A percentile compares a stretch with the other conserved stretches of the same genome.
These are phyloP conservation scores for Zeus faber DNA, from an alignment of 2,113 vertebrate genomes.

Conservation along the genomic window DNA sequence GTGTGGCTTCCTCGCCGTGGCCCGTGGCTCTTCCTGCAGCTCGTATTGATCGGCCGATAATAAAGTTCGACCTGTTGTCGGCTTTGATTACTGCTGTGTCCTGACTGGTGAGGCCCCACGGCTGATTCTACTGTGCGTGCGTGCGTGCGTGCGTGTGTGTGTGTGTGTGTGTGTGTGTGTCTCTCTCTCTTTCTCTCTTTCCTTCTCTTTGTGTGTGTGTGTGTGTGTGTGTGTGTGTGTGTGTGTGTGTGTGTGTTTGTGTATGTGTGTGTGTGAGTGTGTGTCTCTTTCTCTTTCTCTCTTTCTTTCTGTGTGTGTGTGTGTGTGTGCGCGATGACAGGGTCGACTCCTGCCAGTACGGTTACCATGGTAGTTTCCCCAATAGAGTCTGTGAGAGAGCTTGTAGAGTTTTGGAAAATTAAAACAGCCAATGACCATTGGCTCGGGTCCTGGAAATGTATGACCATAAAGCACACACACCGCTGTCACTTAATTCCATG, in stretches of 20 bases:
- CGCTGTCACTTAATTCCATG: slow-evolving; percentile 10
- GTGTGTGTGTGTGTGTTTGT: slow-evolving; percentile 22
- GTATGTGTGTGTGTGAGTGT: slow-evolving; percentile 20
- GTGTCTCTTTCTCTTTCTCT: not conserved
- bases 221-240: slow-evolving; percentile 6
- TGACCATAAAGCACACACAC: slow-evolving; percentile 22
- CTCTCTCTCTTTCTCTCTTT: too few species aligned
- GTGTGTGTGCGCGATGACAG: slow-evolving; percentile 19
- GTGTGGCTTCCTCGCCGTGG: slow-evolving; percentile 22
- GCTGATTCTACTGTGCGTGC: slow-evolving; percentile 16
- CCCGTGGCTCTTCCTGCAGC: slow-evolving; percentile 42
- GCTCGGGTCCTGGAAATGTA: slow-evolving; percentile 50
- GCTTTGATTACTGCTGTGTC: slow-evolving; percentile 73
- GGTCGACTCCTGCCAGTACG: slow-evolving; percentile 33
- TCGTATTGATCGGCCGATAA: slow-evolving; percentile 79
- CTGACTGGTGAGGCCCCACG: slow-evolving; percentile 43
- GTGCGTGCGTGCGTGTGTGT: slow-evolving; percentile 32
- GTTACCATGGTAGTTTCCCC: slow-evolving; percentile 69
- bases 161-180: slow-evolving; percentile 11
- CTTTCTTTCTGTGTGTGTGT: slow-evolving; percentile 4
- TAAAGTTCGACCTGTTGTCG: slow-evolving; percentile 82
- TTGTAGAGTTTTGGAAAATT: slow-evolving; percentile 63
- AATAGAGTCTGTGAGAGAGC: slow-evolving; percentile 59
- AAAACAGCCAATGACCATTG: slow-evolving; percentile 47
- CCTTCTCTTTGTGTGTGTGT: slow-evolving; percentile 6